Evolutionary conservation across 2,113 vertebrate species (phyloP), one percentile per base, ranked within the genome.

Genomic region (Chrysochloris asiatica): DNA sequence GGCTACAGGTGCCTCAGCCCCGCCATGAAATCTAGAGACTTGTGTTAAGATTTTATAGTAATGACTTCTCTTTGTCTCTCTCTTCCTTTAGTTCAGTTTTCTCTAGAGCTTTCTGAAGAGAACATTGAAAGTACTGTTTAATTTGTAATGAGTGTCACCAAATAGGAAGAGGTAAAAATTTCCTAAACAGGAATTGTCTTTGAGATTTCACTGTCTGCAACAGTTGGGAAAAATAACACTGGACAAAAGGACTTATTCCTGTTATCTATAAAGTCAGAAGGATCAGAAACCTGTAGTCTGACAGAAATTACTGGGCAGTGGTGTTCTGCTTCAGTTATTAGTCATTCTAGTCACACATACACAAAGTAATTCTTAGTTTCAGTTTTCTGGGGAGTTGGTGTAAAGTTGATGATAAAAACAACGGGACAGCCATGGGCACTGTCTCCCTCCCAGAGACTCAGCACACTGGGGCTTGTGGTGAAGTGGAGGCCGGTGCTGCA

Each of bases 241-340:
- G 50, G 52, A 83, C 69, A 82, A 33, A 77, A 88, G 30, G 83
- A 83, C 45, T 56, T 67, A 52, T 90, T 72, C 56, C 26, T 67
- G 63, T 89, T 16, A 67, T 79, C 83, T 52, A 26, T 78, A 77
- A 90, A 69, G 73, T 86, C n/a, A 81, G 84, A 72, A 87, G 88
- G 52, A 16, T 77, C 54, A 75, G 84, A 81, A 88, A 87, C 50
- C 65, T n/a, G 48, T 75, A 86, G 59, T 73, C 71, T 54, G 59
- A 83, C 38, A 73, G 79, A 83, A 81, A 94, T 61, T 22, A 67
- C 24, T 28, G 52, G 50, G 59, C 76, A 83, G 41, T 1, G 43
- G 45, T 17, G 3, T 24, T 79, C 41, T 41, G 52, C 75, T 50
- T 54, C 65, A 85, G 61, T 43, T 50, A 45, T 33, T 73, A 83